Base-by-base conservation (phyloP, 30 jellyfish, hydroid and myxozoan genomes). In the Aurelia aurita complex sp. Pacific region DNA sequence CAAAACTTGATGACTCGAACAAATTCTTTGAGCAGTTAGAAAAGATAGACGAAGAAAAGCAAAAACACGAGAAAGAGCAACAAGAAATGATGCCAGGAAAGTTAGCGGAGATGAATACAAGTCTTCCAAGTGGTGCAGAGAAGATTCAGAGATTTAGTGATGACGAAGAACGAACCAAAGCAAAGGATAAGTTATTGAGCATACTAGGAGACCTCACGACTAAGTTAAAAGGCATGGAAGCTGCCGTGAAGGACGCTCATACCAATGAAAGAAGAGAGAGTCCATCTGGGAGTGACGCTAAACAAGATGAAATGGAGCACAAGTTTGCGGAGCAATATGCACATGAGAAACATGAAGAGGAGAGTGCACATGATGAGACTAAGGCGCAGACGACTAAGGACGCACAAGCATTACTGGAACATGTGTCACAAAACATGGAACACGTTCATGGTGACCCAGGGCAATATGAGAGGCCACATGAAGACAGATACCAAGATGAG, bases 171-270 rank as follows among this genome's bases (percentile, higher is more conserved):
- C 80, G 90, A 75, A 43, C 85, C 4, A 86, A 94, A 85, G 97
- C 98, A n/a, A 94, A 94, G 59, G 97, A 80, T 34, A 89, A 89
- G 67, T 85, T 94, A 36, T 69, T 94, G 79, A 81, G 68, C 50
- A 81, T 94, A 2, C 80, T 94, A 2, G 97, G 98, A 16, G 98
- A 94, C 33, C 85, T 94, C 18, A 88, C 98, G 35, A 79, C 85
- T 8, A 94, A 94, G 77, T 84, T 94, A 5, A 89, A 94, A 55
- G 98, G 98, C 16, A 94, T 94, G 96, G 98, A 94, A 62, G 97
- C 92, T 11, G 91, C 96, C 34, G 98, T 94, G 33, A 88, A 86
- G 42, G 89, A 76, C 63, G 54, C 82, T 10, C 87, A 78, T 64
- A 72, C 87, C 15, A 82, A 76, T 34, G 91, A 71, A 35, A 70